phyloP scores from a whole-genome alignment of 1,140 invertebrate genomes.

The Philotrypesis tridentata region DNA sequence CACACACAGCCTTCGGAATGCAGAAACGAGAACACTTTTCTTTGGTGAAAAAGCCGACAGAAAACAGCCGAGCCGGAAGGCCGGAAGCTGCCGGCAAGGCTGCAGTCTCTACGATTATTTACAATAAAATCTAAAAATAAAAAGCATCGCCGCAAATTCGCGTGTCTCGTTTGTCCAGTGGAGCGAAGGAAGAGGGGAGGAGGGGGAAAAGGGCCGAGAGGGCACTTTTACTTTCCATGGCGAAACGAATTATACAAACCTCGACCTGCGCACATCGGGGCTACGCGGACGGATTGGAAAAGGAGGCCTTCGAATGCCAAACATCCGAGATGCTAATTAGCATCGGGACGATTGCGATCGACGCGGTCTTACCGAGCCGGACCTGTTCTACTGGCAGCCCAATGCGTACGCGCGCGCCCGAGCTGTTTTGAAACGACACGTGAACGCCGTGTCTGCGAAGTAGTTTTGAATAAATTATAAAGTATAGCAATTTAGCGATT shows the following conservation, averaged over 20 bases:
- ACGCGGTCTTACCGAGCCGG: not conserved
- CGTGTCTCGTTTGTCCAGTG: not conserved
- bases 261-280: too few species aligned
- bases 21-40: not conserved
- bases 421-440: not conserved
- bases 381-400: not conserved
- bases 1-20: not conserved
- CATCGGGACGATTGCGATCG: too few species aligned
- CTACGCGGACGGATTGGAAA: not conserved
- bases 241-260: not conserved
- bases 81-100: conserved; percentile 41
- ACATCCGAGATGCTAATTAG: too few species aligned
- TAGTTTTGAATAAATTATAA: not conserved
- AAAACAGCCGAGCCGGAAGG: conserved; percentile 33
- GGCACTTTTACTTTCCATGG: not conserved
- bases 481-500: not conserved
- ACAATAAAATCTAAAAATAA: not conserved
- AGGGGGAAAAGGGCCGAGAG: too few species aligned
- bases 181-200: too few species aligned
- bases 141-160: not conserved
- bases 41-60: conserved; percentile 3
- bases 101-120: conserved; percentile 3
- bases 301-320: too few species aligned
- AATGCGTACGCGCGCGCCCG: too few species aligned
- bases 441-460: too few species aligned